Percentiles rank a stretch among this genome's conserved stretches.
Evolutionary conservation across 2,888 invertebrate species (phyloP).

Genomic region (Folsomia manolachei): DNA sequence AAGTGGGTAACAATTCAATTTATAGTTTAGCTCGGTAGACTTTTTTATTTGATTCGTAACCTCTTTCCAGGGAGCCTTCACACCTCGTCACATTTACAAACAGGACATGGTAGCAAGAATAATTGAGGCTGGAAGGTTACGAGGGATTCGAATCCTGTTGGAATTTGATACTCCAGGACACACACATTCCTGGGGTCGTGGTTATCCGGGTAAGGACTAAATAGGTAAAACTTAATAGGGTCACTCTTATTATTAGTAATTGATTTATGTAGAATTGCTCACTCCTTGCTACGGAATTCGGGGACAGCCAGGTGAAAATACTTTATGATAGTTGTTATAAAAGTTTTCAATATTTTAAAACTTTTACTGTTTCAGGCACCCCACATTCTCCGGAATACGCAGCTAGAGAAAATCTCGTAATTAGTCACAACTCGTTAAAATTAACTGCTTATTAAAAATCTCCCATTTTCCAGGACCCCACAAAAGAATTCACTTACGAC

Average conservation of each 20-base stretch:
- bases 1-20: slow-evolving; percentile 22
- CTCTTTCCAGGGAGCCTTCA: slow-evolving; percentile 28
- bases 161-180: slow-evolving; percentile 86
- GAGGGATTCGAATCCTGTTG: slow-evolving; percentile 82
- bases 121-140: slow-evolving; percentile 70
- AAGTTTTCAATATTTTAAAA: no score
- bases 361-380: slow-evolving; percentile 32
- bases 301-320: no score
- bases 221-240: no score
- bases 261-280: no score
- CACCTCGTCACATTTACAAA: slow-evolving; percentile 59
- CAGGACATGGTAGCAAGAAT: slow-evolving; percentile 64
- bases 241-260: no score
- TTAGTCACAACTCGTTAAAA: no score
- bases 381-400: slow-evolving; percentile 55
- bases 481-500: slow-evolving; percentile 63
- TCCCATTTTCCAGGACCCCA: no score
- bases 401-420: slow-evolving; percentile 73
- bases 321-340: no score
- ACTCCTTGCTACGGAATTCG: slow-evolving; percentile 67
- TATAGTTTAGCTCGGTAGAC: no score
- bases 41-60: no score
- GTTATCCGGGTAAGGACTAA: slow-evolving; percentile 37
- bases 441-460: no score
- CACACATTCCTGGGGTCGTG: slow-evolving; percentile 23